Percentiles rank a stretch among this genome's conserved stretches.
Evolutionary conservation across 2,888 invertebrate species (phyloP).

Genomic region (Caenorhabditis imperialis): DNA sequence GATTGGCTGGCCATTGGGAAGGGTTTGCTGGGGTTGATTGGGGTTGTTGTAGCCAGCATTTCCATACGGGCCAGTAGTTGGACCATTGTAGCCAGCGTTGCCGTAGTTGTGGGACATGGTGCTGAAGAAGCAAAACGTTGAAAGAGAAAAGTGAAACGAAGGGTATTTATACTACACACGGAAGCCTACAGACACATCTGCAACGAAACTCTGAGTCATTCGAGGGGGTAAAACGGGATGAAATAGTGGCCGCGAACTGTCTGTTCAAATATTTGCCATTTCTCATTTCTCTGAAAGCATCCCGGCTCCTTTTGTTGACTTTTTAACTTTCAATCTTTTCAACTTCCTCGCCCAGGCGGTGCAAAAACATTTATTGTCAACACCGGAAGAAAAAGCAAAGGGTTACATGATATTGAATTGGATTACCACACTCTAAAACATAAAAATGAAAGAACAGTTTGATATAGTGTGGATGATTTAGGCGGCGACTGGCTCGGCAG

Average conservation of each 20-base stretch:
- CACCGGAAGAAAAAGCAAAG: conserved; percentile 30
- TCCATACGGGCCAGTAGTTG: conserved; percentile 27
- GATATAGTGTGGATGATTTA: conserved; percentile 18
- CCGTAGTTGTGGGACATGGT: conserved; percentile 47
- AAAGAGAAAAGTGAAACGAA: not conserved
- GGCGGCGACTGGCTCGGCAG: conserved; percentile 49
- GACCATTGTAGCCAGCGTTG: conserved; percentile 47
- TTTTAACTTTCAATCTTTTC: conserved; percentile 31
- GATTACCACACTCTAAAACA: conserved; percentile 40
- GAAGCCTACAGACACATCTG: not conserved
- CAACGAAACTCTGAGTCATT: not conserved
- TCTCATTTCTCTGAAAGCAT: conserved; percentile 23
- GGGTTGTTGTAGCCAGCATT: conserved; percentile 42
- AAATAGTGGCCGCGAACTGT: conserved; percentile 31
- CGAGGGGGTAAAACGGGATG: not conserved
- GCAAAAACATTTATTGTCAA: conserved; percentile 27
- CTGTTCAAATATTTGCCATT: conserved; percentile 44
- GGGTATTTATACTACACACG: conserved; percentile 9
- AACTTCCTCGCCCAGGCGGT: not conserved
- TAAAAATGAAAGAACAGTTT: conserved; percentile 26
- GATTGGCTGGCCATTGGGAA: conserved; percentile 4
- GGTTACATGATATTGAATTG: not conserved
- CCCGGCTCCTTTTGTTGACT: conserved; percentile 13
- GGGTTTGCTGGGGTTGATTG: conserved; percentile 18
- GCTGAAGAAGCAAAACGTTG: conserved; percentile 1